These are phyloP conservation scores for Sylvilagus floridanus DNA, from an alignment of 2,797 vertebrate species.

Conservation along the genomic window DNA sequence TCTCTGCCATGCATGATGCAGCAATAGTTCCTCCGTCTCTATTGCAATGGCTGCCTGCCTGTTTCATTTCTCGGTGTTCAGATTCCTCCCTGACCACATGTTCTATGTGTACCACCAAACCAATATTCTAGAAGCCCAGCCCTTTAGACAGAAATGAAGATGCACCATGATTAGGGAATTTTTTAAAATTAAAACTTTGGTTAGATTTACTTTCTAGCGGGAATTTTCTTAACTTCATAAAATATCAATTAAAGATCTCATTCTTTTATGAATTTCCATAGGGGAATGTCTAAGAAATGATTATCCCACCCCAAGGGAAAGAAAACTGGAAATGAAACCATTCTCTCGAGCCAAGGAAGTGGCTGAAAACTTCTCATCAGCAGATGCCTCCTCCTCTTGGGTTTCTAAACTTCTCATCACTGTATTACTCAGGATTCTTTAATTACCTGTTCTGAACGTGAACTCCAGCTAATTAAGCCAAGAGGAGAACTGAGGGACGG, in stretches of 20 bases:
- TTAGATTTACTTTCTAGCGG: slow-evolving; percentile 17
- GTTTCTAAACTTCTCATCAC: neutral
- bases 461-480: slow-evolving; percentile 36
- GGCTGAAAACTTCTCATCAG: neutral
- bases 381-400: neutral
- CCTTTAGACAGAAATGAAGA: neutral
- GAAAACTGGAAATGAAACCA: neutral
- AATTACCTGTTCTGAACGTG: neutral
- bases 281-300: neutral
- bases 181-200: slow-evolving; percentile 6
- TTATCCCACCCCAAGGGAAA: neutral
- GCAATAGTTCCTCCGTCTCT: neutral
- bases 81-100: neutral
- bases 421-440: neutral
- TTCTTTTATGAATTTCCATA: neutral
- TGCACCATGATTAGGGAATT: neutral
- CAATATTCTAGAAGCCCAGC: neutral
- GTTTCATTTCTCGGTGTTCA: neutral
- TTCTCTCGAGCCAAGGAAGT: neutral
- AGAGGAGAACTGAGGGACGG: neutral
- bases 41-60: neutral
- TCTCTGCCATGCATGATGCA: neutral
- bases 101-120: neutral
- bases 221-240: neutral
- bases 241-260: neutral